Evolutionary conservation across 2,113 vertebrate genomes (phyloP), one percentile per base, ranked within the genome.

Genomic region (Elachura formosa): DNA sequence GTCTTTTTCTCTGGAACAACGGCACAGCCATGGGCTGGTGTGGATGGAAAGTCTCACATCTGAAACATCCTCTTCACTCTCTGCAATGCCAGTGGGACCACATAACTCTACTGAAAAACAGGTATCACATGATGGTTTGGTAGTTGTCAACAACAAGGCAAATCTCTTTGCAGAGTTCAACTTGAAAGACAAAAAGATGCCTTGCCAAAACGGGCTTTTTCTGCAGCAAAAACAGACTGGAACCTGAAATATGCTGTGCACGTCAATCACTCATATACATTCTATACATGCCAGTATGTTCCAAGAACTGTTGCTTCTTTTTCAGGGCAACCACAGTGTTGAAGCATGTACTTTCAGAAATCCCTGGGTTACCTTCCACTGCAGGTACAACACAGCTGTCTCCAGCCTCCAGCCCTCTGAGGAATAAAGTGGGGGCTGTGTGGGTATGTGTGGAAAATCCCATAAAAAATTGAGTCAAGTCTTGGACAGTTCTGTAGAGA

Each of bases 51-150:
- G 29, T 76, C 58, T 91, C 85, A 79, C 51, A 82, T 71, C 52
- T 86, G 66, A 78, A 88, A 89, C 79, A 89, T 36, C 62, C 51
- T 75, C 86, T 29, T 67, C 25, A 1, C 56, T 89, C 84, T 62
- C 88, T 1, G 8, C 90, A 95, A 77, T 63, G 77, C 95, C 21
- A 12, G 58, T 59, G 91, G 89, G 91, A 90, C 75, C 81, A 84
- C 82, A 83, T 51, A 93, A 63, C 52, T 83, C 38, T 12, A 29
- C 78, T 93, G 74, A 86, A 96, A 97, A 97, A 95, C 67, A 95
- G 95, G 87, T 92, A 95, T 96, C 96, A 97, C 89, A 55, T 93
- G 93, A 87, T 59, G 85, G 78, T 81, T 71, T 54, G 85, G 80
- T 80, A 87, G 83, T 10, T 78, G 86, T 54, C 76, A 68, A 63